Conservation (phyloP, 2,797 vertebrate genomes). For the Meda fulgida region DNA sequence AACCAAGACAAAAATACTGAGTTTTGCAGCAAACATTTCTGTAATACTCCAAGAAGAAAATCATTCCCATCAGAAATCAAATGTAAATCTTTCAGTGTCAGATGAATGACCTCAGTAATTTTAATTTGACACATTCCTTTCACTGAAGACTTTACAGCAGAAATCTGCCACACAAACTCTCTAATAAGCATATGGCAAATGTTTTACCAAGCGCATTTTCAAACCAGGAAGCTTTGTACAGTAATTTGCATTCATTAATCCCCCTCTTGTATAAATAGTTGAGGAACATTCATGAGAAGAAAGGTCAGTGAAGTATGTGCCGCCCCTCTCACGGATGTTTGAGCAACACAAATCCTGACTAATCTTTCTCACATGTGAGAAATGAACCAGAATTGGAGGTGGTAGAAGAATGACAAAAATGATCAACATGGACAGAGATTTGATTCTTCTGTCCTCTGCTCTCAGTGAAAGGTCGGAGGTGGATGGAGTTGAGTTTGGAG, state of each 20-base stretch:
- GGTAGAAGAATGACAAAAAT: background rate
- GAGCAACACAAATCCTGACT: constrained; percentile 35
- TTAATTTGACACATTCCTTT: constrained; percentile 7
- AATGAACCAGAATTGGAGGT: background rate
- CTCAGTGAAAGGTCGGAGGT: constrained; percentile 79
- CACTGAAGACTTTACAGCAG: background rate
- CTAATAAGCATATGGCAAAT: background rate
- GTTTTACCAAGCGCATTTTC: background rate
- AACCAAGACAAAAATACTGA: background rate
- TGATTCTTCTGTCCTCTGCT: constrained; percentile 31
- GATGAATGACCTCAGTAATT: background rate
- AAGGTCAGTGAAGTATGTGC: constrained; percentile 11
- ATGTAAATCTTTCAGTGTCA: background rate
- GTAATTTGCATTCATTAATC: constrained; percentile 4
- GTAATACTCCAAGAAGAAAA: background rate
- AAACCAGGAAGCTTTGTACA: background rate
- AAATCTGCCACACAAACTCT: background rate
- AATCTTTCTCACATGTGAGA: constrained; percentile 18
- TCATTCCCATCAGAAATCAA: background rate
- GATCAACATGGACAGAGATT: background rate
- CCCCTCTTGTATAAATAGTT: background rate
- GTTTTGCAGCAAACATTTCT: background rate
- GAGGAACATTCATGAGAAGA: background rate
- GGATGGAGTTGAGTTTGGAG: constrained; percentile 82
- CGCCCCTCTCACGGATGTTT: background rate